Evolutionary conservation across 2,888 invertebrate genomes (phyloP).

Genomic region (Sarcophaga variegata): DNA sequence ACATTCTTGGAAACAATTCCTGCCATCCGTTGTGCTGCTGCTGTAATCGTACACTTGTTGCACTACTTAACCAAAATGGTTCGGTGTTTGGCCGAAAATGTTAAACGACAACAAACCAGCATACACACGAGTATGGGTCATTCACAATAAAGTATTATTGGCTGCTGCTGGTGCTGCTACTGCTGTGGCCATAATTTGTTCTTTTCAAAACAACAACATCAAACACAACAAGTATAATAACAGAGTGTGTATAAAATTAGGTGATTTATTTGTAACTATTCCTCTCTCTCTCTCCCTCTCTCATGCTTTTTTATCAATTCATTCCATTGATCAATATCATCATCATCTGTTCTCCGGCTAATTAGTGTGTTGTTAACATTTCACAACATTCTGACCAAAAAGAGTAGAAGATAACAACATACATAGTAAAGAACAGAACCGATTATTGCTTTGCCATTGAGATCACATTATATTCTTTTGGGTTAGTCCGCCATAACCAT

Average conservation of each 20-base stretch:
- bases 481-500: background rate
- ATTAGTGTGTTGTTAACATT: constrained; percentile 55
- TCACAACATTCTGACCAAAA: constrained; percentile 9
- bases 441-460: background rate
- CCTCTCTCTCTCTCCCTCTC: background rate
- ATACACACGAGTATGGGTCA: constrained; percentile 37
- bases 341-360: constrained; percentile 36
- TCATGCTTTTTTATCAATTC: background rate
- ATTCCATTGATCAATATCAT: constrained; percentile 38
- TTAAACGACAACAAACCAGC: background rate
- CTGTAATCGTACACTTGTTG: constrained; percentile 51
- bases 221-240: background rate
- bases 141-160: constrained; percentile 4
- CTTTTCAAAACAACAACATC: background rate
- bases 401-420: too few relatives aligned
- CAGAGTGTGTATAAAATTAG: constrained; percentile 34
- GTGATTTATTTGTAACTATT: constrained; percentile 49
- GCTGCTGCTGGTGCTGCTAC: background rate
- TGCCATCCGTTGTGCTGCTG: background rate
- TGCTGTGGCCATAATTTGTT: constrained; percentile 57
- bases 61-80: constrained; percentile 46
- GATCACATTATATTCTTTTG: background rate
- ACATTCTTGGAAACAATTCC: background rate
- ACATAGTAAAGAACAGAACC: background rate
- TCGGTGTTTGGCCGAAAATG: background rate